phyloP scores from a whole-genome alignment of 2,888 invertebrate genomes.

The Synanthedon andrenaeformis region DNA sequence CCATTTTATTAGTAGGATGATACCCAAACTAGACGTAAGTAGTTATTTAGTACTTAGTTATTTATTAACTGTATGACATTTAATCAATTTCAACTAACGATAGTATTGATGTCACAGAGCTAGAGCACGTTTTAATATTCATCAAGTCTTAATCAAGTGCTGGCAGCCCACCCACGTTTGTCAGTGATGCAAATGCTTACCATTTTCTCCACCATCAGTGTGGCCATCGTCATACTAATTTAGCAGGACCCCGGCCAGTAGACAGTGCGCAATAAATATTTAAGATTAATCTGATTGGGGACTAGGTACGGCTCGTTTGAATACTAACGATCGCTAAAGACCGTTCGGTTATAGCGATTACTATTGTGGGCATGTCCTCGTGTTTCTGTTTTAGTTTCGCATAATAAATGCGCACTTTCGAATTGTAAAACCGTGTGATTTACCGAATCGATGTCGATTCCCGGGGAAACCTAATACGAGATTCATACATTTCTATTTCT shows the following conservation, averaged over 20 bases:
- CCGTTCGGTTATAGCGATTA: conserved; percentile 7
- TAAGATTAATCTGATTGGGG: conserved; percentile 66
- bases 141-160: conserved; percentile 54
- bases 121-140: conserved; percentile 44
- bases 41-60: not conserved
- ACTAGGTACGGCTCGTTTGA: conserved; percentile 40
- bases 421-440: not conserved
- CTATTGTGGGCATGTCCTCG: not conserved
- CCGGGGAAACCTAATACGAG: not conserved
- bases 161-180: conserved; percentile 61
- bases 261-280: conserved; percentile 68
- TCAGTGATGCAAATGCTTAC: conserved; percentile 33
- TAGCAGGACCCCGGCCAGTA: conserved; percentile 46
- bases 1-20: too few species aligned
- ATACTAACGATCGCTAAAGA: conserved; percentile 50
- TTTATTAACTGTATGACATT: not conserved
- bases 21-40: too few species aligned
- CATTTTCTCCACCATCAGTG: conserved; percentile 61
- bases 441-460: not conserved
- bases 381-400: not conserved
- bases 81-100: not conserved
- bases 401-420: not conserved
- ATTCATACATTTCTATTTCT: too few species aligned
- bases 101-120: not conserved
- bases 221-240: conserved; percentile 66